Evolutionary conservation across 2,797 vertebrate genomes (phyloP).

Genomic region (Diceros bicornis): DNA sequence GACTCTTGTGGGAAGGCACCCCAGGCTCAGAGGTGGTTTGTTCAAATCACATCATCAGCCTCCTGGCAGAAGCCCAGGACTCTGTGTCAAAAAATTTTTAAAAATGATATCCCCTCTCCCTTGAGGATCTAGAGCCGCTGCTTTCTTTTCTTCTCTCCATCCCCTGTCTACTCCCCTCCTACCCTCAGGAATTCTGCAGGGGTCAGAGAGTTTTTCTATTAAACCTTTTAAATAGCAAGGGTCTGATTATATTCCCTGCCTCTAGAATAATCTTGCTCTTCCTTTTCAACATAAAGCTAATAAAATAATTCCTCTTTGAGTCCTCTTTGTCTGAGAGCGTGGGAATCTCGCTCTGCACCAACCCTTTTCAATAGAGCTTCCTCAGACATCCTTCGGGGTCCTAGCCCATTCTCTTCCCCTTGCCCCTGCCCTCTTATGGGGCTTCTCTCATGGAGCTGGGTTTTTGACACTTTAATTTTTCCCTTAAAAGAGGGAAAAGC

Average conservation of each 20-base stretch:
- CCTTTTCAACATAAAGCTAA: background rate
- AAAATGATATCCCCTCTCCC: background rate
- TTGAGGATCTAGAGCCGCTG: background rate
- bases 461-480: background rate
- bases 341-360: background rate
- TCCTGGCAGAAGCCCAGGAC: background rate
- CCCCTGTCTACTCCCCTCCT: accelerated
- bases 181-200: background rate
- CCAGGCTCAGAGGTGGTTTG: background rate
- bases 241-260: background rate
- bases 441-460: background rate
- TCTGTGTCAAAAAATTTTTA: background rate
- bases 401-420: background rate
- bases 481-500: background rate
- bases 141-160: background rate
- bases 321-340: background rate
- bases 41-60: background rate
- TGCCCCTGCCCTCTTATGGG: background rate
- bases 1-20: background rate
- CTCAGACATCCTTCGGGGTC: background rate
- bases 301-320: background rate
- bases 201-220: background rate
- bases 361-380: background rate
- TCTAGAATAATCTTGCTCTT: background rate
- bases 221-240: background rate